A percentile compares a stretch with the other conserved stretches of the same genome.
phyloP scores from a whole-genome alignment of 2,888 invertebrate species.

The Nomada hirtipes region DNA sequence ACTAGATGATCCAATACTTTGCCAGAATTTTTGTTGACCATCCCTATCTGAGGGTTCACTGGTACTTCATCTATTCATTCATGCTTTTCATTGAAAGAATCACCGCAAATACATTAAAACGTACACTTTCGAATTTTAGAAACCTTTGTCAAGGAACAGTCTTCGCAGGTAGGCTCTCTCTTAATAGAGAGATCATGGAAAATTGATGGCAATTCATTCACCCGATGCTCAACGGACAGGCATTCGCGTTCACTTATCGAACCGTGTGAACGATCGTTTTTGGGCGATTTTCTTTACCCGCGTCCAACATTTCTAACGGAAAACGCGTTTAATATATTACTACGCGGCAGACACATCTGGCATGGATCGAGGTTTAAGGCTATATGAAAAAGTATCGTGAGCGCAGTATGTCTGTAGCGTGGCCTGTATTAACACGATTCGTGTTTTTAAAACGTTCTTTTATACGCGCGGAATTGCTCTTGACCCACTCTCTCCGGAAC shows the following conservation, averaged over 20 bases:
- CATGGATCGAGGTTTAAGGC: constrained; percentile 33
- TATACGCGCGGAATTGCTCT: constrained; percentile 47
- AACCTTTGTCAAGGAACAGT: no score
- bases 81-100: no score
- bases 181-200: constrained; percentile 5
- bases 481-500: constrained; percentile 59
- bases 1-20: no score
- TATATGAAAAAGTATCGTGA: constrained; percentile 27
- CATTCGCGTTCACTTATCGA: not conserved
- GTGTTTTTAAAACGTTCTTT: constrained; percentile 49
- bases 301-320: constrained; percentile 12
- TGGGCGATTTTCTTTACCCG: not conserved
- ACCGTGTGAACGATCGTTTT: not conserved
- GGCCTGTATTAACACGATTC: constrained; percentile 41
- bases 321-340: constrained; percentile 21
- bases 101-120: no score
- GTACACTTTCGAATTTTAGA: no score
- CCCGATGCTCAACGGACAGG: not conserved
- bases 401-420: constrained; percentile 5
- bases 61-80: no score
- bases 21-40: no score
- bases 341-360: not conserved
- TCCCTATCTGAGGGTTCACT: no score
- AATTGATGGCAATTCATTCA: not conserved
- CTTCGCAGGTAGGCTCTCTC: no score